Percentiles rank a stretch among this genome's conserved stretches.
These are phyloP conservation scores for Sternarchorhynchus goeldii DNA, from an alignment of 2,797 vertebrate genomes.

Conservation along the genomic window DNA sequence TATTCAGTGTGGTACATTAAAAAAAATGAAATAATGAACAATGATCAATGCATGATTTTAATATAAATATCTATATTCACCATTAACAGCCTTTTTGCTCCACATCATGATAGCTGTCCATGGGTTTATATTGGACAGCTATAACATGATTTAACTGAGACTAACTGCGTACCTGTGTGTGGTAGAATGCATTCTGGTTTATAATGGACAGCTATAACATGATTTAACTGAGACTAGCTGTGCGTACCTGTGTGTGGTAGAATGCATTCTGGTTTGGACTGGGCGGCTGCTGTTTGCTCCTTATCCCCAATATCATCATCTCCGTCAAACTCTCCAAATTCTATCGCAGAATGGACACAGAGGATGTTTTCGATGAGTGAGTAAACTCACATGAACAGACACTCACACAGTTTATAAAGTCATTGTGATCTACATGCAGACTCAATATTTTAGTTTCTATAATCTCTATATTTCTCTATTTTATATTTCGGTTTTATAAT, in stretches of 20 bases:
- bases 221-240: neutral
- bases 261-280: constrained; percentile 98
- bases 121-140: too few species aligned
- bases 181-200: too few species aligned
- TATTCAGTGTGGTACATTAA: neutral
- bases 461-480: neutral
- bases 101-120: too few species aligned
- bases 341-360: constrained; percentile 94
- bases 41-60: too few species aligned
- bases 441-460: constrained; percentile 25
- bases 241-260: constrained; percentile 68
- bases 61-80: neutral
- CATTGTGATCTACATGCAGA: neutral
- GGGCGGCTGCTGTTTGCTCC: constrained; percentile 85
- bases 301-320: constrained; percentile 89
- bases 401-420: constrained; percentile 19
- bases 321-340: constrained; percentile 89
- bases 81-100: neutral
- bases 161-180: constrained; percentile 12
- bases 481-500: neutral
- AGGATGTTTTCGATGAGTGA: constrained; percentile 97
- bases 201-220: too few species aligned
- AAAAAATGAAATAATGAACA: too few species aligned
- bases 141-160: neutral
- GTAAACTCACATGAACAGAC: constrained; percentile 62